These are phyloP conservation scores for Myrmecobius fasciatus DNA, from an alignment of 2,113 vertebrate species.

Conservation along the genomic window DNA sequence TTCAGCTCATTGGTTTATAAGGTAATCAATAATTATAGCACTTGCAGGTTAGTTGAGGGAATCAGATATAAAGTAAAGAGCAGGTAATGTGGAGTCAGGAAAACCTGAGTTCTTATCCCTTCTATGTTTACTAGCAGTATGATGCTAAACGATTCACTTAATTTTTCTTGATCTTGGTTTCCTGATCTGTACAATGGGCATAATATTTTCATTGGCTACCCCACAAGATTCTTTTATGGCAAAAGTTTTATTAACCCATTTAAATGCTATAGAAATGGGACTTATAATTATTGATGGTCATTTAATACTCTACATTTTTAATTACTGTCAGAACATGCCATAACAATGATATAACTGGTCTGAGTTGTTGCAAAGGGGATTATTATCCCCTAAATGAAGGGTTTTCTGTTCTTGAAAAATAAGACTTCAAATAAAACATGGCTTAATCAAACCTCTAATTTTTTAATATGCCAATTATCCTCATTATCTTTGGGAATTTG, in stretches of 20 bases:
- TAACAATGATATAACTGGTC: neutral
- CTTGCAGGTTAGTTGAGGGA: neutral
- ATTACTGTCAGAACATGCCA: slow-evolving; percentile 7
- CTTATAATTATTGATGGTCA: neutral
- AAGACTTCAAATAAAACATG: slow-evolving; percentile 54
- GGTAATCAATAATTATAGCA: neutral
- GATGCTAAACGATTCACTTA: neutral
- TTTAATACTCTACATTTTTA: slow-evolving; percentile 12
- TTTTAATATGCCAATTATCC: slow-evolving; percentile 51
- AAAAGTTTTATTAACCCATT: neutral
- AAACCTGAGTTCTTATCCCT: neutral
- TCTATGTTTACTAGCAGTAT: neutral
- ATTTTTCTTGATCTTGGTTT: neutral
- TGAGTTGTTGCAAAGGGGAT: slow-evolving; percentile 31
- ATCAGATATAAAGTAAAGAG: neutral
- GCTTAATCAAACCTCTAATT: slow-evolving; percentile 54
- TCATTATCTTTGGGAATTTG: slow-evolving; percentile 53
- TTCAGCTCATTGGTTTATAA: slow-evolving; percentile 50
- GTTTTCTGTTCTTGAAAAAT: slow-evolving; percentile 42
- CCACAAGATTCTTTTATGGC: neutral
- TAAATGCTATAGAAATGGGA: neutral
- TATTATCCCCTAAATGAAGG: slow-evolving; percentile 8
- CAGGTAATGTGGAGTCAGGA: neutral
- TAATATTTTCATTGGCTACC: neutral
- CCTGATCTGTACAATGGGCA: neutral